Base-by-base conservation (phyloP, 1,140 invertebrate genomes). In the Zaprionus davidi region DNA sequence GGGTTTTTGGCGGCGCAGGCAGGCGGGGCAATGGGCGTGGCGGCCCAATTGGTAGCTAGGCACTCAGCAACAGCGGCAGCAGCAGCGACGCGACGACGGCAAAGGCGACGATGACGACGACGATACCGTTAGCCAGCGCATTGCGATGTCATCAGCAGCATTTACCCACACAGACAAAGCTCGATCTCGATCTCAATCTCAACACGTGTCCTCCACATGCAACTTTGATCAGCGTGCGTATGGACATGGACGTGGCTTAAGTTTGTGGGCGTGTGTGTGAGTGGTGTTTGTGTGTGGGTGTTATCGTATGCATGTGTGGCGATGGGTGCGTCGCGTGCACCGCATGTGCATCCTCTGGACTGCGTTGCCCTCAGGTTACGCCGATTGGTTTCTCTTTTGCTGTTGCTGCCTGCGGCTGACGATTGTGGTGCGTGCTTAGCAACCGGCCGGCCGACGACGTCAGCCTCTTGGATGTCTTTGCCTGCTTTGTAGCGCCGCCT, bases 31-130 rank as follows among this genome's bases (percentile, higher is more conserved):
- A 41, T 77, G 82, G 76, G 80, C 69, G 80, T 69, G 73, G 66
- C 69, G 70, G 72, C 66, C 62, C 69, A 72, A 56, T 77, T 72
- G 74, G 75, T 73, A 73, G 75, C 75, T 77, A 81, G 83, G 83
- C 83, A 87, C 84, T 71, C 76, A 79, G 82, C 82, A 81, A 71
- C 71, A 83, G 71, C 68, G 79, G 67, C 76, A 82, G 64, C 65
- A 78, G 62, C 73, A 74, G 67, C 59, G 36, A 41, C 69, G 41
- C 41, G 53, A 44, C 58, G 69, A 68, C 41, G 71, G 38, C 71
- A 69, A 55, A 34, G 41, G 20, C 53, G 44, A 57, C 65, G 36
- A 64, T 7, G 24, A 44, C 11, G 60, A 53, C 71, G 49, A 56
- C 36, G 28, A 55, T 60, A 71, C 38, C 57, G 57, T 36, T 17